Conservation (phyloP, 2,113 vertebrate species). For the Apeltes quadracus region DNA sequence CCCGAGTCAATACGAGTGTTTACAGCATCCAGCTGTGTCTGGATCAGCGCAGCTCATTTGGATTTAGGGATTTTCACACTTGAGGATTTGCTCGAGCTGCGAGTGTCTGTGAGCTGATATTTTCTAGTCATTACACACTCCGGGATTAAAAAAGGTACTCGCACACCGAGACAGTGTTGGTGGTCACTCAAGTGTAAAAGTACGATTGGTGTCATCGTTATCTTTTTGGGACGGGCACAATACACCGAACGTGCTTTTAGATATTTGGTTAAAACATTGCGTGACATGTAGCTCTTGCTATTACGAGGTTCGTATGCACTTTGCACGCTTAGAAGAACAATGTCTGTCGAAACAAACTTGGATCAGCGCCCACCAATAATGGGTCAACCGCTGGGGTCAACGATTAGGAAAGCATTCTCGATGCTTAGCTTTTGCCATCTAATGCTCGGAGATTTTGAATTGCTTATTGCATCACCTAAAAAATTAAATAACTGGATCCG, state of each 20-base stretch:
- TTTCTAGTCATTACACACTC: conserved; percentile 11
- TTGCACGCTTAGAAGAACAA: background rate
- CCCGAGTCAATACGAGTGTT: background rate
- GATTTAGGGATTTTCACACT: conserved; percentile 24
- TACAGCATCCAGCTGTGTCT: background rate
- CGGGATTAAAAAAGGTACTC: conserved; percentile 1
- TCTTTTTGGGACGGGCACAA: background rate
- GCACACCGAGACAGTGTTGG: background rate
- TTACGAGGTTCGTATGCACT: background rate
- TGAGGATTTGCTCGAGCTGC: conserved; percentile 19
- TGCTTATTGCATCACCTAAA: background rate
- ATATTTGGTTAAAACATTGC: background rate
- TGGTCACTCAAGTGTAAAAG: background rate
- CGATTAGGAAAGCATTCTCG: background rate
- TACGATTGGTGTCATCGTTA: background rate
- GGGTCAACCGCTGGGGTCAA: background rate
- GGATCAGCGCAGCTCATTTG: conserved; percentile 12
- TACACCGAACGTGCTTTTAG: background rate
- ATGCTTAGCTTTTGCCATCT: background rate
- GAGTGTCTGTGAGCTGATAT: conserved; percentile 18
- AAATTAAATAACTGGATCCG: background rate
- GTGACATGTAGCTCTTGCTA: background rate
- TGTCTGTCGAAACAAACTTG: background rate
- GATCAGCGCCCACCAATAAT: no score
- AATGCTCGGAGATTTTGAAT: background rate